phyloP scores from a whole-genome alignment of 2,113 vertebrate species.

The Mionectes macconnelli region DNA sequence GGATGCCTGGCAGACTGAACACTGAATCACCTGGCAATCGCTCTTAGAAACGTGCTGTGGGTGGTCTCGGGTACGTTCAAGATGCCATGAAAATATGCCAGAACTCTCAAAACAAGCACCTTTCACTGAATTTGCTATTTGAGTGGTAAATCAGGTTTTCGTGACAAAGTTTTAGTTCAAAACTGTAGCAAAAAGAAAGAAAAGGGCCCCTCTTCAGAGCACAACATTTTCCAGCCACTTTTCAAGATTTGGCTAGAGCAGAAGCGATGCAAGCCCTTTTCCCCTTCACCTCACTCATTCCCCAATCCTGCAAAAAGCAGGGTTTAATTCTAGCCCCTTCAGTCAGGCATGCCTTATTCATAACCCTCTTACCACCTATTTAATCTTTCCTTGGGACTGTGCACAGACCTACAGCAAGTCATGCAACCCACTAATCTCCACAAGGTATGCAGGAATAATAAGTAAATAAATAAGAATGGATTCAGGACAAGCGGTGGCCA shows the following conservation, averaged over 20 bases:
- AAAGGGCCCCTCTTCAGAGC: background rate
- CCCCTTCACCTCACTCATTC: background rate
- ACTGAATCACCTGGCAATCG: accelerated
- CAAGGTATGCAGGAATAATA: slow-evolving; percentile 16
- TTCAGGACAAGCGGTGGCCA: background rate
- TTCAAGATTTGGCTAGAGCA: background rate
- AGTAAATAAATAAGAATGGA: slow-evolving; percentile 18
- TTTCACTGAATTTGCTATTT: background rate
- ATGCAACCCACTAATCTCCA: slow-evolving; percentile 9
- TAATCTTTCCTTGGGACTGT: background rate
- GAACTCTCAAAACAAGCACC: background rate
- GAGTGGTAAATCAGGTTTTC: background rate
- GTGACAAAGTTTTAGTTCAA: background rate
- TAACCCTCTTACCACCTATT: background rate
- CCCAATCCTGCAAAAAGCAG: background rate
- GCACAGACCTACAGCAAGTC: background rate
- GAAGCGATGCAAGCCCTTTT: background rate
- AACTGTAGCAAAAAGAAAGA: background rate
- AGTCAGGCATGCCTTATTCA: background rate
- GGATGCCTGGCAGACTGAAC: background rate
- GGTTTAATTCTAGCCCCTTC: background rate
- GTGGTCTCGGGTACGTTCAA: background rate
- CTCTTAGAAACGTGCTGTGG: accelerated
- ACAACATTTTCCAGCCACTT: background rate
- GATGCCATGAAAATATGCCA: background rate